Conservation (phyloP, 1,140 invertebrate species). For the Amyelois transitella region DNA sequence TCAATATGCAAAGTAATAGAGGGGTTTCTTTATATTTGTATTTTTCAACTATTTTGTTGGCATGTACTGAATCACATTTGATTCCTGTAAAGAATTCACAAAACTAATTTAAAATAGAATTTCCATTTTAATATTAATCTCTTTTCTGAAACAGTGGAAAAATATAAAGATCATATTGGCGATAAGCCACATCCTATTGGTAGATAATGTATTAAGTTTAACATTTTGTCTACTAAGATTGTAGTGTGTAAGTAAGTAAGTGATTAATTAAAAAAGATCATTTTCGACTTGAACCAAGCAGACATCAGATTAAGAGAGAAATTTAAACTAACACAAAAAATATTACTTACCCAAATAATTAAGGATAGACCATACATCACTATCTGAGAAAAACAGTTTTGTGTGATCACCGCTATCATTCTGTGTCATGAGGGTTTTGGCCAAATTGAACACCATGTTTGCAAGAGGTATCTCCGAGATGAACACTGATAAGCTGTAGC, state of each 20-base stretch:
- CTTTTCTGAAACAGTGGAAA: no score
- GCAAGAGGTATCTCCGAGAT: constrained; percentile 74
- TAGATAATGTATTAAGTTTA: no score
- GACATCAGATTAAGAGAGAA: neutral
- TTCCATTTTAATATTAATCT: no score
- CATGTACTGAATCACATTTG: constrained; percentile 49
- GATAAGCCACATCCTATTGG: no score
- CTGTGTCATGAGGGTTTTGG: constrained; percentile 37
- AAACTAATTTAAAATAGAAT: no score
- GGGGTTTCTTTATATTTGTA: constrained; percentile 33
- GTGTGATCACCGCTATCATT: constrained; percentile 15
- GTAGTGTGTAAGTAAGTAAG: no score
- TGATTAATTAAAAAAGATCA: no score
- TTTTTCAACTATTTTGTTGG: constrained; percentile 34
- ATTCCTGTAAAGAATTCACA: constrained; percentile 31
- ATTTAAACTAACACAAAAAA: constrained; percentile 8
- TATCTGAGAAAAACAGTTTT: constrained; percentile 49
- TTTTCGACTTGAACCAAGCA: neutral
- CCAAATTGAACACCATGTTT: constrained; percentile 60
- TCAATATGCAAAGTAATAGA: constrained; percentile 44
- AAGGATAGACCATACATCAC: constrained; percentile 67
- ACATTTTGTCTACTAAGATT: no score
- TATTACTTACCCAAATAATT: constrained; percentile 63
- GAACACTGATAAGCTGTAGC: constrained; percentile 75
- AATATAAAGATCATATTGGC: no score